Evolutionary conservation across 2,797 vertebrate species (phyloP).

Genomic region (Leptodactylus fallax): DNA sequence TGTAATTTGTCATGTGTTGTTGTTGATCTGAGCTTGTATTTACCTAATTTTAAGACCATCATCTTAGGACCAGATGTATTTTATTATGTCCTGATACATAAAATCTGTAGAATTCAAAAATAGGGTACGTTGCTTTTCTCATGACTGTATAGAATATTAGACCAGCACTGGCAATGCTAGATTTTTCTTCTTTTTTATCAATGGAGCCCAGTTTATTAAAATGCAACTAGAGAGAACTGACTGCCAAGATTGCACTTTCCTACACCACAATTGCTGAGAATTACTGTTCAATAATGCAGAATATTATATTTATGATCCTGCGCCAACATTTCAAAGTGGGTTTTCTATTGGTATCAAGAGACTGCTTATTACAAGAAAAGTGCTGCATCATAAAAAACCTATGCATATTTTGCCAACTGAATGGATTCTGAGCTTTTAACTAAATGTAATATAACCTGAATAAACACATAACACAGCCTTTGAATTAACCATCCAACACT

Average conservation of each 20-base stretch:
- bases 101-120: too few relatives aligned
- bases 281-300: conserved; percentile 26
- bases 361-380: neutral
- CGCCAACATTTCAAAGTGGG: neutral
- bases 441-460: neutral
- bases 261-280: neutral
- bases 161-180: too few relatives aligned
- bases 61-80: too few relatives aligned
- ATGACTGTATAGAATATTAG: too few relatives aligned
- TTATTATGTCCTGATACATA: too few relatives aligned
- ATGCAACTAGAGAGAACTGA: neutral
- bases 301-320: neutral
- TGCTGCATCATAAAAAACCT: neutral
- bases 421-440: neutral
- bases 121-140: too few relatives aligned
- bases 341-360: neutral
- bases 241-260: neutral
- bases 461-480: neutral
- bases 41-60: too few relatives aligned
- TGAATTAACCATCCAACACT: neutral
- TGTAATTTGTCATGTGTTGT: too few relatives aligned
- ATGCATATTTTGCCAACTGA: neutral
- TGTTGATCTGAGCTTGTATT: too few relatives aligned
- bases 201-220: neutral
- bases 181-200: neutral